Evolutionary conservation across 2,888 invertebrate genomes (phyloP).

Genomic region (Plebejus anna): DNA sequence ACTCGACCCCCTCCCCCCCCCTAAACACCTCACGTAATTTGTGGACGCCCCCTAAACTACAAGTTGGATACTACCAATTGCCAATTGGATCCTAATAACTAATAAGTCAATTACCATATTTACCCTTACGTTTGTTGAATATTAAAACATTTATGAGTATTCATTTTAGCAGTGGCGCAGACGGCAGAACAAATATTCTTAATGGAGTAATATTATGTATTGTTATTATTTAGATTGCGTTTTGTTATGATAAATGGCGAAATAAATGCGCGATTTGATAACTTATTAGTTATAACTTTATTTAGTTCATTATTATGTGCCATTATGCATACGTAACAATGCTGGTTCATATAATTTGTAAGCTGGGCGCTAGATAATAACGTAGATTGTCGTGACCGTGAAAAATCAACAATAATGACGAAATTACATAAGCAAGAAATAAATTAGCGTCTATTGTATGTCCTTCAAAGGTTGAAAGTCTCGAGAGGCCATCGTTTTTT

Average conservation of each 20-base stretch:
- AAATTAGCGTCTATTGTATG: neutral
- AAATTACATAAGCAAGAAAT: constrained; percentile 13
- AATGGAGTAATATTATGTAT: neutral
- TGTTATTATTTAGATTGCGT: neutral
- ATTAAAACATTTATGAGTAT: neutral
- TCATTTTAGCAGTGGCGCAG: neutral
- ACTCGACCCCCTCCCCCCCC: too few relatives aligned
- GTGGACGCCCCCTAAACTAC: too few relatives aligned
- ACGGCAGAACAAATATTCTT: neutral
- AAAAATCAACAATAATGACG: neutral
- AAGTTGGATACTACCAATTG: too few relatives aligned
- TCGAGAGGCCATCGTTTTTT: neutral
- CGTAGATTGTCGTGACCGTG: constrained; percentile 8
- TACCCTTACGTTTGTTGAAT: neutral
- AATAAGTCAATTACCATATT: too few relatives aligned
- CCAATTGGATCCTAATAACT: too few relatives aligned
- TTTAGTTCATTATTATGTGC: neutral
- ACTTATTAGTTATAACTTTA: constrained; percentile 7
- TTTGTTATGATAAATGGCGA: constrained; percentile 12
- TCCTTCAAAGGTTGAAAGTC: neutral
- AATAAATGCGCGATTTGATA: constrained; percentile 13
- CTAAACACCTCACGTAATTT: too few relatives aligned
- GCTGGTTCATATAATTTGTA: constrained; percentile 7
- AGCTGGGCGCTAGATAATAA: neutral
- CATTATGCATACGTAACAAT: neutral